Percentiles rank a stretch among this genome's conserved stretches.
Conservation (phyloP, 2,888 invertebrate species). For the Calliphora vomitoria region DNA sequence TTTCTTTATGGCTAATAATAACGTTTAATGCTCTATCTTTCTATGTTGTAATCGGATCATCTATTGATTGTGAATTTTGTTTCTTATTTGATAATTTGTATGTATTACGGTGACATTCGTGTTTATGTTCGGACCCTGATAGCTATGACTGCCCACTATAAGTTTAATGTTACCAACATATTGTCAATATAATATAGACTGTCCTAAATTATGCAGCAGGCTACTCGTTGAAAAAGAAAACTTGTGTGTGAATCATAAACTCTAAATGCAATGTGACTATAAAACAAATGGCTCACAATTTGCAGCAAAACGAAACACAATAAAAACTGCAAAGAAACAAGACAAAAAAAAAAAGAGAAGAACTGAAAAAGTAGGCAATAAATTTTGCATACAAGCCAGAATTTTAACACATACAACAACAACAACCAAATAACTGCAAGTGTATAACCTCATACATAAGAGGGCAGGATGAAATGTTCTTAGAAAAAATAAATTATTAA, state of each 20-base stretch:
- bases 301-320: conserved; percentile 58
- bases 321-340: conserved; percentile 46
- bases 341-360: conserved; percentile 37
- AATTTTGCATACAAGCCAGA: conserved; percentile 66
- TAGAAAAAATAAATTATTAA: no score
- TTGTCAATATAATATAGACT: not conserved
- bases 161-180: not conserved
- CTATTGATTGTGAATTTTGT: no score
- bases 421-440: conserved; percentile 22
- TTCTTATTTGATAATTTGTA: no score
- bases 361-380: conserved; percentile 61
- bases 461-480: not conserved
- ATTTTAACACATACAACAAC: conserved; percentile 34
- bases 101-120: no score
- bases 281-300: conserved; percentile 68
- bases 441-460: not conserved
- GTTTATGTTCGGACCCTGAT: no score
- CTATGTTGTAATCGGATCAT: no score
- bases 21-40: no score
- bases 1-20: no score
- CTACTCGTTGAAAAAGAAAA: conserved; percentile 19
- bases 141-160: no score
- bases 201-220: not conserved
- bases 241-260: conserved; percentile 57
- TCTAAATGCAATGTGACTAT: conserved; percentile 64